phyloP scores from a whole-genome alignment of 2,888 invertebrate species.

The Mantis religiosa region DNA sequence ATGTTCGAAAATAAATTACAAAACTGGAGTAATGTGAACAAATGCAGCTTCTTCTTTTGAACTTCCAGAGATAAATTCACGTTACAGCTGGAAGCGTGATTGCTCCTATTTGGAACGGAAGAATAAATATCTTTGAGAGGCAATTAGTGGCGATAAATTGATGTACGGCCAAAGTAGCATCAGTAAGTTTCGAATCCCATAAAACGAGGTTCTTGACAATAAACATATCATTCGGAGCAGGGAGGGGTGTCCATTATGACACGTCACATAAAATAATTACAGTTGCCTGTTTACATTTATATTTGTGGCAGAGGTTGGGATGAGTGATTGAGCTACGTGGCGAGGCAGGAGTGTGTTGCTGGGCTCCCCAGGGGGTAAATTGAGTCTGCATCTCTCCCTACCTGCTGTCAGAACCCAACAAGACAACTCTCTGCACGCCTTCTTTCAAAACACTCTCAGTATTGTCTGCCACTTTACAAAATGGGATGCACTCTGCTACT shows the following conservation, averaged over 20 bases:
- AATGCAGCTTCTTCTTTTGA: too few species aligned
- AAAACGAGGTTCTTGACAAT: background rate
- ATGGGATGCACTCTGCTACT: background rate
- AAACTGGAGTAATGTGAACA: too few species aligned
- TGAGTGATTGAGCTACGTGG: slow-evolving; percentile 10
- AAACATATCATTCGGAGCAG: background rate
- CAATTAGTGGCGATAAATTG: too few species aligned
- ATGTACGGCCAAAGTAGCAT: too few species aligned
- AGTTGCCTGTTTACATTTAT: background rate
- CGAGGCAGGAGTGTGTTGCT: background rate
- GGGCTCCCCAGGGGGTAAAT: slow-evolving; percentile 13
- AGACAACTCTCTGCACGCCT: background rate
- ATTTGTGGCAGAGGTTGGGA: background rate
- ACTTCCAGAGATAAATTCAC: too few species aligned
- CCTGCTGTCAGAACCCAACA: background rate
- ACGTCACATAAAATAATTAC: slow-evolving; percentile 18
- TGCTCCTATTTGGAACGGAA: too few species aligned
- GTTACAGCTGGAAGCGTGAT: too few species aligned
- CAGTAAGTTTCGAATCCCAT: background rate
- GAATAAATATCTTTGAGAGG: too few species aligned
- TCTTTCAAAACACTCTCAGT: background rate
- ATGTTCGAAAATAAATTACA: too few species aligned
- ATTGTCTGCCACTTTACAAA: background rate
- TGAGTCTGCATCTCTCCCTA: slow-evolving; percentile 5
- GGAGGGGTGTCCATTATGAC: slow-evolving; percentile 7